Evolutionary conservation across 2,113 vertebrate species (phyloP).

Genomic region (Colistium nudipinnis): DNA sequence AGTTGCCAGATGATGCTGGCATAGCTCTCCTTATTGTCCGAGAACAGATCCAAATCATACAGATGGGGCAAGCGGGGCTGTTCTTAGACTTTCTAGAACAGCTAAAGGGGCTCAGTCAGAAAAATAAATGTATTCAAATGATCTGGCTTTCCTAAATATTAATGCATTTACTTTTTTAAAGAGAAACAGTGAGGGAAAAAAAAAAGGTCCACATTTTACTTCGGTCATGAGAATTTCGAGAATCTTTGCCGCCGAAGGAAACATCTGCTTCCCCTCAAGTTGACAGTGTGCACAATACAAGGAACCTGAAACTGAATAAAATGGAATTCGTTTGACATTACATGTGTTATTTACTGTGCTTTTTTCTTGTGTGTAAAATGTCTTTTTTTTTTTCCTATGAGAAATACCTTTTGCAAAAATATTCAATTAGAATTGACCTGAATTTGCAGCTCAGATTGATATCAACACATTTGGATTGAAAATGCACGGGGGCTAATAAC

Average conservation of each 20-base stretch:
- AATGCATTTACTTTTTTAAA: neutral
- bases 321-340: neutral
- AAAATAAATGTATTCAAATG: constrained; percentile 5
- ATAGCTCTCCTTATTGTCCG: neutral
- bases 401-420: too few relatives aligned
- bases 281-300: neutral
- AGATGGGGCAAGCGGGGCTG: constrained; percentile 2
- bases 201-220: too few relatives aligned
- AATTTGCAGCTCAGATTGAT: neutral
- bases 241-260: constrained; percentile 14
- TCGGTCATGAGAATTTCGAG: constrained; percentile 9
- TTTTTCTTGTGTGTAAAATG: too few relatives aligned
- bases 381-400: too few relatives aligned
- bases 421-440: too few relatives aligned
- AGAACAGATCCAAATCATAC: constrained; percentile 25
- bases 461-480: neutral
- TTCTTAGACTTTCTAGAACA: neutral
- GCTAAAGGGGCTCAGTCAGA: neutral
- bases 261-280: constrained; percentile 34
- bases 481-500: constrained; percentile 8
- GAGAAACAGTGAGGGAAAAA: neutral
- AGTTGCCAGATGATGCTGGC: constrained; percentile 7
- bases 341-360: too few relatives aligned
- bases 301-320: too few relatives aligned
- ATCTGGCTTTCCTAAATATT: neutral